Base-by-base conservation (phyloP, 2,113 vertebrate species). In the Rhizomys pruinosus region DNA sequence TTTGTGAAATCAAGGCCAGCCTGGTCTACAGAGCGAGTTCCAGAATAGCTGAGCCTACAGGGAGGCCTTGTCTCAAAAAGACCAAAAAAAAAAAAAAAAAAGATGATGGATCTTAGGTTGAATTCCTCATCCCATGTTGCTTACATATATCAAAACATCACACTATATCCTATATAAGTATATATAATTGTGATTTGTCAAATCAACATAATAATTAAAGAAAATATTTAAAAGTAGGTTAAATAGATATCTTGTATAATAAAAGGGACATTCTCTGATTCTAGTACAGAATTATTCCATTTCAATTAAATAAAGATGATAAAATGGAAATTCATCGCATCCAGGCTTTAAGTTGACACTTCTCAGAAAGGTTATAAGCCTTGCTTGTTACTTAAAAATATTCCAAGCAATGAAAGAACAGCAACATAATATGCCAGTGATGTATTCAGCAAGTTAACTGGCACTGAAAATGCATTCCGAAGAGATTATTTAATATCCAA, bases 401-500 rank as follows among this genome's bases (percentile, higher is more conserved):
- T 68, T 82, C n/a, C 25, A 57, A 87, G 27, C 34, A 25, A 63
- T 77, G 74, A 91, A 95, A 63, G 47, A 87, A 68, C 12, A 87
- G 69, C 37, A 92, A 86, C 69, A 72, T 77, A 90, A 69, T 42
- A 84, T 29, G 88, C 47, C 78, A 89, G 42, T 39, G n/a, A 93
- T 61, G 6, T 87, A 84, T 72, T 94, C 61, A 66, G 59, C 66
- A 92, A 90, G 74, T 76, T 88, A 87, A 12, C 17, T 32, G 84
- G 86, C 80, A 85, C 29, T 87, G n/a, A 94, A 89, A 42, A 95
- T 34, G 85, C 29, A 92, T 79, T 92, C 55, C 76, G 71, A 90
- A 89, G 87, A 87, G 13, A 90, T 87, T 87, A 93, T 80, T 91
- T 85, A 88, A 39, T 68, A 92, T 93, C 76, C 20, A 92, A 92